Conservation (phyloP, 2,113 vertebrate species). For the Calidris pygmaea region DNA sequence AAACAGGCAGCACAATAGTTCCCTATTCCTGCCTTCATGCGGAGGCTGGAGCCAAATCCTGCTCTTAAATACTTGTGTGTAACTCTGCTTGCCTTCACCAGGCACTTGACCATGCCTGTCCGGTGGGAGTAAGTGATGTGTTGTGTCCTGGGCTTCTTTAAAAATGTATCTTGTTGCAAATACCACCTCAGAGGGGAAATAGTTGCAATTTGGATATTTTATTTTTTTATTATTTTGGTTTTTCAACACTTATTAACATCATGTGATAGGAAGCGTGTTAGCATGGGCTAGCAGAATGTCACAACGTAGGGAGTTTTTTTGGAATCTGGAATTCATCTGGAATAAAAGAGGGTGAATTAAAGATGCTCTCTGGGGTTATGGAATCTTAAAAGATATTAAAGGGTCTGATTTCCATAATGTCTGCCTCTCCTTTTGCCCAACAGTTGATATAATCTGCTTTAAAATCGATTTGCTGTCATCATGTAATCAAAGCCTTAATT, state of each 20-base stretch:
- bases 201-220: neutral
- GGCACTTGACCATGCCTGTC: constrained; percentile 18
- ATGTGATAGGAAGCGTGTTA: neutral
- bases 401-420: constrained; percentile 66
- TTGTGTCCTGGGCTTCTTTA: neutral
- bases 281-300: constrained; percentile 37
- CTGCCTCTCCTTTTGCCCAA: constrained; percentile 59
- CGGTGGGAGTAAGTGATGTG: constrained; percentile 2
- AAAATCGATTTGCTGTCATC: constrained; percentile 68
- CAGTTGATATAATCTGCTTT: constrained; percentile 69
- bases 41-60: constrained; percentile 49
- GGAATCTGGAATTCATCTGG: neutral
- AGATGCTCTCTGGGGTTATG: constrained; percentile 59
- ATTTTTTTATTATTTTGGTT: neutral
- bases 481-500: constrained; percentile 66
- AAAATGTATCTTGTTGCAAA: neutral
- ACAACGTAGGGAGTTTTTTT: neutral
- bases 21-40: constrained; percentile 31
- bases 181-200: neutral
- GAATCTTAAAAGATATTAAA: constrained; percentile 62
- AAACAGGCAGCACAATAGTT: constrained; percentile 57
- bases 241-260: neutral
- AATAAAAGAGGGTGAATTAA: constrained; percentile 62
- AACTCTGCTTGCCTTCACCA: constrained; percentile 36
- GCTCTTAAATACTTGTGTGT: constrained; percentile 38